A percentile compares a stretch with the other conserved stretches of the same genome.
Evolutionary conservation across 2,797 vertebrate genomes (phyloP).

Genomic region (Syndactyla subalaris): DNA sequence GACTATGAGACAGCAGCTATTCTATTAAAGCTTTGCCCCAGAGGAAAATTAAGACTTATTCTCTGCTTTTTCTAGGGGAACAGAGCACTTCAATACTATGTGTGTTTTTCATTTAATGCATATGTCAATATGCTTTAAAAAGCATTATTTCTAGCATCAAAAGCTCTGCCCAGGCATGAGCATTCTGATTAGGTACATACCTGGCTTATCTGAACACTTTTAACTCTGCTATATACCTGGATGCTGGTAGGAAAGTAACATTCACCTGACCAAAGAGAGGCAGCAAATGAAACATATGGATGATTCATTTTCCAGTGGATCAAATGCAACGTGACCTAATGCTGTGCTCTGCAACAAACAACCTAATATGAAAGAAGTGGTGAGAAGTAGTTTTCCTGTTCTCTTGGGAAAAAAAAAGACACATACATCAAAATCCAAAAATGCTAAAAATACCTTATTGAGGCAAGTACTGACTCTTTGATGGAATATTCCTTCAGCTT

Average conservation of each 20-base stretch:
- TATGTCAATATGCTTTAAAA: constrained; percentile 47
- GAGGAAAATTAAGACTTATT: constrained; percentile 49
- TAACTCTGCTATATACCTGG: background rate
- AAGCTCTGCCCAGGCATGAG: background rate
- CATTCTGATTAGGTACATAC: background rate
- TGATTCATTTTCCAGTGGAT: background rate
- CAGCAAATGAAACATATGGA: background rate
- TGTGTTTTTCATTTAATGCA: constrained; percentile 36
- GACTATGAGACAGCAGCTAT: background rate
- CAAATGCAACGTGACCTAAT: constrained; percentile 15
- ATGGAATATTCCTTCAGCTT: constrained; percentile 5
- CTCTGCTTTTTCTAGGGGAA: background rate
- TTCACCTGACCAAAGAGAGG: background rate
- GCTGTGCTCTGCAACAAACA: constrained; percentile 12
- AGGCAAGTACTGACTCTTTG: background rate
- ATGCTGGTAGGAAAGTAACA: background rate
- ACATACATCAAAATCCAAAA: constrained; percentile 23
- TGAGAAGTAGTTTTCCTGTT: constrained; percentile 29
- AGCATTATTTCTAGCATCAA: background rate
- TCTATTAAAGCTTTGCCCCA: constrained; percentile 33
- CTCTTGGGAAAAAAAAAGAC: background rate
- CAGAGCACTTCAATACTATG: background rate
- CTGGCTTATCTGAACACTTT: background rate
- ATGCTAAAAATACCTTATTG: constrained; percentile 34
- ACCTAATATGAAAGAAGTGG: background rate